Evolutionary conservation across 23 tunicate species (phyloP).

Genomic region (Oikopleura albicans): DNA sequence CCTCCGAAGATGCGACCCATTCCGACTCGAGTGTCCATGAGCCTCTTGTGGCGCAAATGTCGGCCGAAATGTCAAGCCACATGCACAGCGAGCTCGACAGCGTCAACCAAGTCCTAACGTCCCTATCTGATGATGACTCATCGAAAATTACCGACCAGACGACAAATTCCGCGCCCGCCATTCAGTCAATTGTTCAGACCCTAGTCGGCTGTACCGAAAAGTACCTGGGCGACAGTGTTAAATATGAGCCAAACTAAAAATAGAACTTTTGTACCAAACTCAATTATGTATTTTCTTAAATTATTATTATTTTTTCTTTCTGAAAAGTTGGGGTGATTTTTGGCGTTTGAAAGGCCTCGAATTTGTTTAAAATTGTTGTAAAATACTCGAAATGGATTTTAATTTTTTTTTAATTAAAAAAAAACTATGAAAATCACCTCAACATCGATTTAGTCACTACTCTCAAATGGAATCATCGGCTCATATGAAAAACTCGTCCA

Average conservation of each 20-base stretch:
- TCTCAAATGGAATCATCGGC: too few species aligned
- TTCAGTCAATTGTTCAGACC: background rate
- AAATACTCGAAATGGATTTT: too few species aligned
- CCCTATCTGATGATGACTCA: background rate
- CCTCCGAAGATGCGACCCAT: conserved; percentile 4
- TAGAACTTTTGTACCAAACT: too few species aligned
- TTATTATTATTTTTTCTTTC: too few species aligned
- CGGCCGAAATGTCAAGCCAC: background rate
- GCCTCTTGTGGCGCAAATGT: background rate
- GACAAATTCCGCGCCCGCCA: background rate
- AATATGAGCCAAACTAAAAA: conserved; percentile 4
- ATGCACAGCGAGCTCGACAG: background rate
- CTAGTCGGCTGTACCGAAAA: background rate
- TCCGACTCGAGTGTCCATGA: background rate
- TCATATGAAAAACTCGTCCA: too few species aligned
- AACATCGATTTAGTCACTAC: too few species aligned
- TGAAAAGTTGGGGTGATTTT: too few species aligned
- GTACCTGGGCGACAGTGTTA: background rate
- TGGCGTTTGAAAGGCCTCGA: too few species aligned
- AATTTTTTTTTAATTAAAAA: too few species aligned
- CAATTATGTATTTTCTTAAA: too few species aligned
- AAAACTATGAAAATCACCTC: too few species aligned
- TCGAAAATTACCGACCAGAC: background rate
- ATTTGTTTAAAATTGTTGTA: too few species aligned
- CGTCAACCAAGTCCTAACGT: background rate